Conservation (phyloP, 23 tunicate genomes). For the Clavelina lepadiformis region DNA sequence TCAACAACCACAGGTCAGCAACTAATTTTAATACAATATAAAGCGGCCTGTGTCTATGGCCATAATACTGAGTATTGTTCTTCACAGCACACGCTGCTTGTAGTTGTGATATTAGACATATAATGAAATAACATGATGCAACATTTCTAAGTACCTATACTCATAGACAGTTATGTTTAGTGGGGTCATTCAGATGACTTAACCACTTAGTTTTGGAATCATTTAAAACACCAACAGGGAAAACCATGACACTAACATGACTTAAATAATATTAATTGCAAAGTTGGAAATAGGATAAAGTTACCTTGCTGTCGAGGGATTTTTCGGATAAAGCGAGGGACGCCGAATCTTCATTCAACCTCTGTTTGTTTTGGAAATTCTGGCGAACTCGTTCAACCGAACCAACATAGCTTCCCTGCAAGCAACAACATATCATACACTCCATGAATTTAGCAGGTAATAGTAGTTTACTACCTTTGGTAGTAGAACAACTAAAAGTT, state of each 20-base stretch:
- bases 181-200: no score
- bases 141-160: not conserved
- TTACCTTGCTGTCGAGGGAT: slow-evolving; percentile 73
- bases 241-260: not conserved
- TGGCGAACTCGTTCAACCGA: slow-evolving; percentile 74
- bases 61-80: no score
- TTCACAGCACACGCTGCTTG: no score
- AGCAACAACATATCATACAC: no score
- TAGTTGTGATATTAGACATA: no score
- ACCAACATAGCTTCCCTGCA: slow-evolving; percentile 60
- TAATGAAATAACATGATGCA: no score
- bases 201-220: no score
- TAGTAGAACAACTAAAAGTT: no score
- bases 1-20: not conserved
- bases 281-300: no score
- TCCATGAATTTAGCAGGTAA: no score
- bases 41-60: not conserved
- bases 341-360: slow-evolving; percentile 35
- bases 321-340: slow-evolving; percentile 64
- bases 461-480: no score
- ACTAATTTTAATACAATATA: no score
- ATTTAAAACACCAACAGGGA: not conserved
- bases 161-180: not conserved
- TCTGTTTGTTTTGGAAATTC: slow-evolving; percentile 51
- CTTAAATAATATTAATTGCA: not conserved